Conservation (phyloP, 2,797 vertebrate genomes). For the Atherinosoma microstoma region DNA sequence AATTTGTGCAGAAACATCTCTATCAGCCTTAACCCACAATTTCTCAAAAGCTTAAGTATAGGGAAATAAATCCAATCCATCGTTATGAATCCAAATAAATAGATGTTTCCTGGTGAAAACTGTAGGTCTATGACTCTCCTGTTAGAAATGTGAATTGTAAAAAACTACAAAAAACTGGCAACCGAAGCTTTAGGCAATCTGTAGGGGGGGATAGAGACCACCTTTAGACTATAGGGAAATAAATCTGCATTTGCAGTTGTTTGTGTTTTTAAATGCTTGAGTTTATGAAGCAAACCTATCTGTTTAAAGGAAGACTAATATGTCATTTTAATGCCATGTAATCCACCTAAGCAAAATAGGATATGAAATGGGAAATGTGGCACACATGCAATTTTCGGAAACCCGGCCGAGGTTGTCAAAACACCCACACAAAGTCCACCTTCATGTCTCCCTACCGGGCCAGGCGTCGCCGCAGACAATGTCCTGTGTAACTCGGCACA, state of each 20-base stretch:
- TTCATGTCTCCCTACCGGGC: slow-evolving; percentile 67
- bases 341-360: slow-evolving; percentile 43
- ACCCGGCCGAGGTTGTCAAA: slow-evolving; percentile 78
- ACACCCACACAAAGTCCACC: slow-evolving; percentile 75
- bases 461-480: slow-evolving; percentile 75
- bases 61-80: not conserved
- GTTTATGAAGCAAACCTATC: not conserved
- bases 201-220: slow-evolving; percentile 62
- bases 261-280: not conserved
- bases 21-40: not conserved
- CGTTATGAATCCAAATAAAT: not conserved
- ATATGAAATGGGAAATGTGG: slow-evolving; percentile 68
- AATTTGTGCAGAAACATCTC: not conserved
- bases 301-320: not conserved
- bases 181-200: not conserved
- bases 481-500: slow-evolving; percentile 78
- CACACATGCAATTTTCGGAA: slow-evolving; percentile 60
- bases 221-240: not conserved
- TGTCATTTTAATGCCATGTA: slow-evolving; percentile 37
- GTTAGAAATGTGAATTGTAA: not conserved
- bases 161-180: not conserved
- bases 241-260: not conserved
- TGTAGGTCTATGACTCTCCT: not conserved
- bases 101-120: not conserved
- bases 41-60: not conserved